Percentiles rank a stretch among this genome's conserved stretches.
These are phyloP conservation scores for Drosophila saltans DNA, from an alignment of 1,140 invertebrate genomes.

Conservation along the genomic window DNA sequence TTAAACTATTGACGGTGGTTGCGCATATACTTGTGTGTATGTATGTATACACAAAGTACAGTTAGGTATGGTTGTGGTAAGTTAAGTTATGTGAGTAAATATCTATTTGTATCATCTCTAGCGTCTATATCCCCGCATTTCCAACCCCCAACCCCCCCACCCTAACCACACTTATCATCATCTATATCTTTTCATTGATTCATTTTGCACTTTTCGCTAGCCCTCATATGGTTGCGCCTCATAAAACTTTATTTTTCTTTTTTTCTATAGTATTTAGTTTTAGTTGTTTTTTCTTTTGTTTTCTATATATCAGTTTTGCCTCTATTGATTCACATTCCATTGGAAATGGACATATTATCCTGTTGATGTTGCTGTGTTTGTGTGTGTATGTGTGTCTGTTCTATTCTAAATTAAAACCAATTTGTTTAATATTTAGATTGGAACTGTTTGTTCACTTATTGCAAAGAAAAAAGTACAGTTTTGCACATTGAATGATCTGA, in stretches of 20 bases:
- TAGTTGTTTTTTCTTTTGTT: not conserved
- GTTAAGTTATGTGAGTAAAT: conserved; percentile 47
- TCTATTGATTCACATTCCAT: not conserved
- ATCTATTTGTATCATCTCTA: conserved; percentile 43
- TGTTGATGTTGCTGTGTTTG: too few relatives aligned
- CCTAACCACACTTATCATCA: too few relatives aligned
- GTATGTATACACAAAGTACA: not conserved
- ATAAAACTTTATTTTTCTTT: not conserved
- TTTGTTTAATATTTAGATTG: not conserved
- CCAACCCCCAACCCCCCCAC: too few relatives aligned
- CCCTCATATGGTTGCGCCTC: conserved; percentile 7
- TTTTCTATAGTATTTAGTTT: not conserved
- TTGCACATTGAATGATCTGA: not conserved
- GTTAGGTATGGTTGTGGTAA: conserved; percentile 2
- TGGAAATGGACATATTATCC: not conserved
- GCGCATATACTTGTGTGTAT: conserved; percentile 36
- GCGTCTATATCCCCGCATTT: too few relatives aligned
- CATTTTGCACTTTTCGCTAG: not conserved
- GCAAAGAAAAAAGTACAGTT: not conserved
- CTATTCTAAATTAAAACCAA: not conserved
- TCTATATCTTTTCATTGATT: too few relatives aligned
- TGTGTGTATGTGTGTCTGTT: too few relatives aligned
- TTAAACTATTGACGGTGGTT: conserved; percentile 79
- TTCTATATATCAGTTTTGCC: not conserved
- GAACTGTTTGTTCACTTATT: too few relatives aligned